A percentile compares a stretch with the other conserved stretches of the same genome.
These are phyloP conservation scores for Drosophila kuntzei DNA, from an alignment of 2,888 invertebrate genomes.

Conservation along the genomic window DNA sequence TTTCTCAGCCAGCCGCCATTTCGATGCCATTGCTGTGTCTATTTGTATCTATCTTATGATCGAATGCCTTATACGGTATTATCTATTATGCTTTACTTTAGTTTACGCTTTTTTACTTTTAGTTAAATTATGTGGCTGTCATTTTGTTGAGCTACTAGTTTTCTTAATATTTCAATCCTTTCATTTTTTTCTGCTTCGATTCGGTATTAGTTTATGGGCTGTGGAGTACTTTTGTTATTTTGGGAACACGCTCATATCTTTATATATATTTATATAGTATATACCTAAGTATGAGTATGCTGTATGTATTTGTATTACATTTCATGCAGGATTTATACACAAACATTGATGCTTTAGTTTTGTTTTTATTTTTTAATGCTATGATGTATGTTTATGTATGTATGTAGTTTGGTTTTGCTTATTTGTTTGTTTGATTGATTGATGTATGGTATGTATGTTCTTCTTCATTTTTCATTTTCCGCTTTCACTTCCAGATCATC, in stretches of 20 bases:
- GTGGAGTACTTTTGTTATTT: slow-evolving; percentile 28
- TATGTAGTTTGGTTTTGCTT: slow-evolving; percentile 44
- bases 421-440: slow-evolving; percentile 70
- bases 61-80: slow-evolving; percentile 52
- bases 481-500: slow-evolving; percentile 22
- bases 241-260: slow-evolving; percentile 34
- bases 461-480: slow-evolving; percentile 19
- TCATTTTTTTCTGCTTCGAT: slow-evolving; percentile 25
- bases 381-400: slow-evolving; percentile 56
- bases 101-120: slow-evolving; percentile 41
- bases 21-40: slow-evolving; percentile 20
- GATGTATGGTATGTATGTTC: slow-evolving; percentile 68
- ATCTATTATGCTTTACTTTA: slow-evolving; percentile 45
- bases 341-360: slow-evolving; percentile 70
- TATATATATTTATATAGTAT: slow-evolving; percentile 46
- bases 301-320: slow-evolving; percentile 57
- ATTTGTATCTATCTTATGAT: slow-evolving; percentile 52
- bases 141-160: slow-evolving; percentile 43
- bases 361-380: slow-evolving; percentile 44
- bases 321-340: slow-evolving; percentile 74
- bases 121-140: slow-evolving; percentile 53
- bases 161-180: slow-evolving; percentile 18
- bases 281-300: slow-evolving; percentile 58
- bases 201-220: slow-evolving; percentile 31
- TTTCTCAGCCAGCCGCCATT: slow-evolving; percentile 35